Conservation (phyloP, 2,888 invertebrate species). For the Nasonia oneida region DNA sequence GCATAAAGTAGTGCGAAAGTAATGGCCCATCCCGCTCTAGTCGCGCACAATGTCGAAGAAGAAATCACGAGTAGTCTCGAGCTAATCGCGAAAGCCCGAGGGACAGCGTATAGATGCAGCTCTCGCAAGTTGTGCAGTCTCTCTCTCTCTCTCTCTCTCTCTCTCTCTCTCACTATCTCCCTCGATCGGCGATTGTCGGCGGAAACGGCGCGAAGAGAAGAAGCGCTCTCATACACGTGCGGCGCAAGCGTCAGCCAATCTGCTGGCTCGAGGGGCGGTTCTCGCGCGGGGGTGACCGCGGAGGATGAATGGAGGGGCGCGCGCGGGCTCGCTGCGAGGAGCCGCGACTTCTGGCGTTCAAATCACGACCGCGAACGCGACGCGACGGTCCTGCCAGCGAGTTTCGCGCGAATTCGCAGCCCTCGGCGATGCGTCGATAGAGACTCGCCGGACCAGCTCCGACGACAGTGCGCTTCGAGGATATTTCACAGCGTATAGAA, state of each 20-base stretch:
- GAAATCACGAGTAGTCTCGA: neutral
- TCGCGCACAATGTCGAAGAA: neutral
- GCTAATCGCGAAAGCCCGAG: neutral
- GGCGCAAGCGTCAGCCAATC: slow-evolving; percentile 46
- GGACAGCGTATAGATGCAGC: neutral
- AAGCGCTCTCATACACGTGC: slow-evolving; percentile 35
- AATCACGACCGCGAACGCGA: slow-evolving; percentile 69
- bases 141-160: no score
- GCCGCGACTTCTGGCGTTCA: slow-evolving; percentile 75
- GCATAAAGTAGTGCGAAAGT: slow-evolving; percentile 40
- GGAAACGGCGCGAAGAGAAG: slow-evolving; percentile 58
- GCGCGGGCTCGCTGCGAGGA: slow-evolving; percentile 55
- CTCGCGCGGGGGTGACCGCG: slow-evolving; percentile 58
- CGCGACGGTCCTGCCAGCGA: neutral
- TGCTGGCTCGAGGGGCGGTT: slow-evolving; percentile 71
- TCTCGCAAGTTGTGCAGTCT: neutral
- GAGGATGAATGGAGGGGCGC: slow-evolving; percentile 54
- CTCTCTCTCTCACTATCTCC: neutral
- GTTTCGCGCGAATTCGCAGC: neutral
- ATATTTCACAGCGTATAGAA: no score
- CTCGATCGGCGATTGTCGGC: slow-evolving; percentile 54
- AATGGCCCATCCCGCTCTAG: neutral
- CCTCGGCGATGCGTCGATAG: neutral
- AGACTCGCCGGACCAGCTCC: neutral
- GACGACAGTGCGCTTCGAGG: neutral